Evolutionary conservation across 2,797 vertebrate species (phyloP).

Genomic region (Sebastes hubbsi): DNA sequence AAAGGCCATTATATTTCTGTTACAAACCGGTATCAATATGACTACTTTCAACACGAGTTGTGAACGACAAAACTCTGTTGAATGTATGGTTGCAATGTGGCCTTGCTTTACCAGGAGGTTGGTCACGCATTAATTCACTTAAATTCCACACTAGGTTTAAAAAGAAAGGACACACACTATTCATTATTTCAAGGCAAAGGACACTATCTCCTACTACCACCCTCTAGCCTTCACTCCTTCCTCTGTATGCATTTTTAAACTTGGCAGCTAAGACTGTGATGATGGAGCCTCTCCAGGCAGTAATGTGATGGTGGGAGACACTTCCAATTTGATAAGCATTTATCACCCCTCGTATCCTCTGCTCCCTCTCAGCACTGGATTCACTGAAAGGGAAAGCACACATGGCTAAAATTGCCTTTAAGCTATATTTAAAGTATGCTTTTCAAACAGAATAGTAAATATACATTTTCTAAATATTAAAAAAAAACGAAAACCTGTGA

Average conservation of each 20-base stretch:
- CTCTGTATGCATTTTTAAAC: constrained; percentile 38
- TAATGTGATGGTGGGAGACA: constrained; percentile 59
- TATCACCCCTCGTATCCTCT: constrained; percentile 26
- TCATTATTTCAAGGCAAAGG: constrained; percentile 34
- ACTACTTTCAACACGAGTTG: neutral
- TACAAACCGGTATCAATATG: neutral
- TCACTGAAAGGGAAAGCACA: constrained; percentile 13
- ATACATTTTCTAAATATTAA: neutral
- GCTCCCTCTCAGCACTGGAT: constrained; percentile 17
- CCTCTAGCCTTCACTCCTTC: constrained; percentile 22
- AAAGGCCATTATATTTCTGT: neutral
- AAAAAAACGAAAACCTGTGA: constrained; percentile 13
- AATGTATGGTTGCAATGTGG: too few species aligned
- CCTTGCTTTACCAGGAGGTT: neutral
- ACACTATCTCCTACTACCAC: neutral
- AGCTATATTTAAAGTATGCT: neutral
- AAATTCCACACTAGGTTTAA: neutral
- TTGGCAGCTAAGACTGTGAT: constrained; percentile 50
- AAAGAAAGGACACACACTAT: neutral
- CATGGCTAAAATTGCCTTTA: neutral
- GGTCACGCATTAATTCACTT: neutral
- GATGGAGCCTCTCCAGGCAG: constrained; percentile 56
- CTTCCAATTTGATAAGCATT: constrained; percentile 64
- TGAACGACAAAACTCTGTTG: neutral
- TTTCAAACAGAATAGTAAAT: neutral